Percentiles rank a stretch among this genome's conserved stretches.
Evolutionary conservation across 2,113 vertebrate genomes (phyloP).

Genomic region (Oophaga pumilio): DNA sequence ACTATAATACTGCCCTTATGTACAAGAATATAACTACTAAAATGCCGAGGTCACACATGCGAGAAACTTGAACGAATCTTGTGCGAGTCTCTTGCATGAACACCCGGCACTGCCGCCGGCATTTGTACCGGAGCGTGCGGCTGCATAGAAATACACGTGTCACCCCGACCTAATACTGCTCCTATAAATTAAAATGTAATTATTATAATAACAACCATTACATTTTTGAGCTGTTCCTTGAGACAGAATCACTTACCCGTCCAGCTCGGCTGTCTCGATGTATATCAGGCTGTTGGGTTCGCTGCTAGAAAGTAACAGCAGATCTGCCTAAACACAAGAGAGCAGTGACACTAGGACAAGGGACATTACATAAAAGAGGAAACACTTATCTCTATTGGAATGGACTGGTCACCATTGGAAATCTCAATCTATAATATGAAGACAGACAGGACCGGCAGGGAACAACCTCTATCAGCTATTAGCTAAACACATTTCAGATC

Average conservation of each 20-base stretch:
- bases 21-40: conserved; percentile 3
- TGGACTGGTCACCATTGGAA: neutral
- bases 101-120: no score
- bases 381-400: neutral
- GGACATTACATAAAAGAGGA: neutral
- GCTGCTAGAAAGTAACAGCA: conserved; percentile 90
- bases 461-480: neutral
- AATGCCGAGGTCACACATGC: no score
- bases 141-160: no score
- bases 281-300: conserved; percentile 89
- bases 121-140: no score
- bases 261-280: conserved; percentile 91
- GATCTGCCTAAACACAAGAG: conserved; percentile 79
- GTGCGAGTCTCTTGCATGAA: no score
- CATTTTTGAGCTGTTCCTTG: neutral
- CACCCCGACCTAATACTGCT: conserved; percentile 1
- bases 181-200: neutral
- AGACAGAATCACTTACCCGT: conserved; percentile 75
- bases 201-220: neutral
- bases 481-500: neutral
- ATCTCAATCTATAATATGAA: neutral
- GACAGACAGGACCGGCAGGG: neutral
- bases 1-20: conserved; percentile 4
- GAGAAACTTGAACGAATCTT: no score
- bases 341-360: neutral